These are phyloP conservation scores for Drosophila mayri DNA, from an alignment of 1,140 invertebrate species.

Conservation along the genomic window DNA sequence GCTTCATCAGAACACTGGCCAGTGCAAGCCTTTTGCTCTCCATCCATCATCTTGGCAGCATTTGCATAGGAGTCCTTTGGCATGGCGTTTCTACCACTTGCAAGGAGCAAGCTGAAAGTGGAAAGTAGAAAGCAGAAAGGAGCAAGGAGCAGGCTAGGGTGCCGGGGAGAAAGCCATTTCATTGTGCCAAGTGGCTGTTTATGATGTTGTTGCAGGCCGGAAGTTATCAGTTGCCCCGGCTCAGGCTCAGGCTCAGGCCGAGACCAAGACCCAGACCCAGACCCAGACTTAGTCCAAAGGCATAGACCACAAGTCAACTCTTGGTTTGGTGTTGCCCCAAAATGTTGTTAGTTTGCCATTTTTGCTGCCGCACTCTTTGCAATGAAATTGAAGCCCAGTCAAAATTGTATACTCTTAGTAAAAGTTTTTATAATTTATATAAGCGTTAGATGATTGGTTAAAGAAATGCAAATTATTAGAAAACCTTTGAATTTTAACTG, in stretches of 20 bases:
- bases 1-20: slow-evolving; percentile 36
- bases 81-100: not conserved
- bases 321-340: slow-evolving; percentile 53
- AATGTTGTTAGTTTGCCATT: slow-evolving; percentile 67
- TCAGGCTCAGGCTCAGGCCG: slow-evolving; percentile 23
- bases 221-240: slow-evolving; percentile 73
- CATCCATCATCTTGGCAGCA: slow-evolving; percentile 59
- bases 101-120: not conserved
- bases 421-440: not conserved
- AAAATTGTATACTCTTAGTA: not conserved
- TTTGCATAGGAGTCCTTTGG: slow-evolving; percentile 44
- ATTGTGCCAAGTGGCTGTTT: slow-evolving; percentile 75
- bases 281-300: not conserved
- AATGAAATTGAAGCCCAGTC: slow-evolving; percentile 28
- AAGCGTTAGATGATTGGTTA: not conserved
- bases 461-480: not conserved
- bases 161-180: slow-evolving; percentile 37
- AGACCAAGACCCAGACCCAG: slow-evolving; percentile 9
- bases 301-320: slow-evolving; percentile 49
- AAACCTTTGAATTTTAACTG: no score
- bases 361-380: slow-evolving; percentile 42
- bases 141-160: no score
- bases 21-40: slow-evolving; percentile 40
- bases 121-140: not conserved
- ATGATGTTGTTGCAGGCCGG: slow-evolving; percentile 66